Evolutionary conservation across 2,797 vertebrate genomes (phyloP).

Genomic region (Paratrypauchen microcephalus): DNA sequence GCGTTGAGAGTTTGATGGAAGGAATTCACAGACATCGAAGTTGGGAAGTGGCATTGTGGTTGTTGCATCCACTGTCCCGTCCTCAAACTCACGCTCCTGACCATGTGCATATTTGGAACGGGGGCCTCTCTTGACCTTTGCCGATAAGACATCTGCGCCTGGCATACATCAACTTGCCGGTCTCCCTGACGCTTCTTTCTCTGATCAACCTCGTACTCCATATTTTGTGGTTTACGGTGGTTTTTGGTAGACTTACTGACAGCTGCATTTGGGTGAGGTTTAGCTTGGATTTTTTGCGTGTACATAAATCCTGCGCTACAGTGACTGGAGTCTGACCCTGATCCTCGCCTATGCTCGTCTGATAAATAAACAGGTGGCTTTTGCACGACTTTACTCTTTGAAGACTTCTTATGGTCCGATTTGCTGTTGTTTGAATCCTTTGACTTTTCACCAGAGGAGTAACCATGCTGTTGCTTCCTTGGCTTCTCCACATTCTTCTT

Average conservation of each 20-base stretch:
- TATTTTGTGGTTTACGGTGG: constrained; percentile 58
- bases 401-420: constrained; percentile 54
- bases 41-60: constrained; percentile 43
- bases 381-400: constrained; percentile 40
- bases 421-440: constrained; percentile 49
- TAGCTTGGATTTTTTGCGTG: constrained; percentile 51
- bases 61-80: constrained; percentile 64
- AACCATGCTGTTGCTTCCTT: constrained; percentile 70
- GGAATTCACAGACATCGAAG: constrained; percentile 62
- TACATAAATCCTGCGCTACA: constrained; percentile 65
- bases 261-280: constrained; percentile 53
- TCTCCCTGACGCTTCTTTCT: constrained; percentile 75
- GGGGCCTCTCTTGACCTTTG: constrained; percentile 64
- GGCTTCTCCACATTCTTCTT: constrained; percentile 77
- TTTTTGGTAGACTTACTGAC: constrained; percentile 57
- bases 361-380: constrained; percentile 51
- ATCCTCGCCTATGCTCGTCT: constrained; percentile 71
- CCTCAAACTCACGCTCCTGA: constrained; percentile 57
- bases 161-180: constrained; percentile 71
- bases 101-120: constrained; percentile 61
- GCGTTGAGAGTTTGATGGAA: constrained; percentile 69
- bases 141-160: constrained; percentile 40
- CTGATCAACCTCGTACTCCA: constrained; percentile 57
- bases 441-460: constrained; percentile 67
- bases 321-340: constrained; percentile 84